phyloP scores from a whole-genome alignment of 2,888 invertebrate genomes.

The Eumacrocentrus americanus region DNA sequence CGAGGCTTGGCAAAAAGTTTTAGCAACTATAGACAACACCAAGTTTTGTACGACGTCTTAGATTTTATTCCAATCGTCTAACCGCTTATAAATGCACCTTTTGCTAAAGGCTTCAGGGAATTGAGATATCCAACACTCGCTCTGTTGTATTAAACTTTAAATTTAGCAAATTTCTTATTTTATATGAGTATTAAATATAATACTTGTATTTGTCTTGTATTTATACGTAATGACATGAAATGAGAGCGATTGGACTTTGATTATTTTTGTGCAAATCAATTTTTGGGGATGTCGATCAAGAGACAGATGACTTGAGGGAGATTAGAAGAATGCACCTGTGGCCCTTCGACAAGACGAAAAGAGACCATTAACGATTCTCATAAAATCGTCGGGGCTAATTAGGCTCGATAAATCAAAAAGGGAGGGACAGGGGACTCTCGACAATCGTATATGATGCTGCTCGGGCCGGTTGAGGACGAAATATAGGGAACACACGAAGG shows the following conservation, averaged over 20 bases:
- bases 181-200: too few relatives aligned
- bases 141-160: too few relatives aligned
- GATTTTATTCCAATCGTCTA: slow-evolving; percentile 42
- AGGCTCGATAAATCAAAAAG: slow-evolving; percentile 54
- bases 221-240: too few relatives aligned
- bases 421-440: slow-evolving; percentile 25
- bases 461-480: slow-evolving; percentile 1
- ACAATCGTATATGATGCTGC: slow-evolving; percentile 15
- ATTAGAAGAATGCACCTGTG: slow-evolving; percentile 4
- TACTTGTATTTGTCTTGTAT: too few relatives aligned
- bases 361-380: slow-evolving; percentile 41
- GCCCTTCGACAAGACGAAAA: neutral
- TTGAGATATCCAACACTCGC: too few relatives aligned
- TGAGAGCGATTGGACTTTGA: neutral
- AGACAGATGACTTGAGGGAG: slow-evolving; percentile 2
- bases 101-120: too few relatives aligned
- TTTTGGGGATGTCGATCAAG: slow-evolving; percentile 4
- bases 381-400: slow-evolving; percentile 51
- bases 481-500: slow-evolving; percentile 20
- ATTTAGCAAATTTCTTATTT: too few relatives aligned
- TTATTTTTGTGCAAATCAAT: neutral
- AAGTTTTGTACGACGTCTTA: slow-evolving; percentile 28
- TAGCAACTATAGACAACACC: neutral
- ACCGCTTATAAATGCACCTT: slow-evolving; percentile 15
- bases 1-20: slow-evolving; percentile 12